phyloP scores from a whole-genome alignment of 2,113 vertebrate genomes.

The Salvelinus namaycush region DNA sequence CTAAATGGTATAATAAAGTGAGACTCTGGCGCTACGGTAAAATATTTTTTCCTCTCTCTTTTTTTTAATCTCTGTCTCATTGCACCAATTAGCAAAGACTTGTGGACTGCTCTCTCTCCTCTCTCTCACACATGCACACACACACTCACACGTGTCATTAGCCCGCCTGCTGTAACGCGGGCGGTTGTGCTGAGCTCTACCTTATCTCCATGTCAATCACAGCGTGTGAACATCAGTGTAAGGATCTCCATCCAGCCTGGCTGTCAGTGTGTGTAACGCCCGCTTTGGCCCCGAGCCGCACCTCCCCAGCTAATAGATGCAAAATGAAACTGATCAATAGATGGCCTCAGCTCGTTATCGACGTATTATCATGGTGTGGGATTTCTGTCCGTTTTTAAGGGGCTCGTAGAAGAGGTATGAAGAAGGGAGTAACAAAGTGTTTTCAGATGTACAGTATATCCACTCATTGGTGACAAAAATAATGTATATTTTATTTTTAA shows the following conservation, averaged over 20 bases:
- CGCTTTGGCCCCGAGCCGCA: conserved; percentile 68
- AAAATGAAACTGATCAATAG: conserved; percentile 79
- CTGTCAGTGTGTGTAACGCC: conserved; percentile 68
- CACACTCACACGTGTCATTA: conserved; percentile 65
- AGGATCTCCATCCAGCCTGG: conserved; percentile 76
- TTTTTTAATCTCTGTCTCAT: conserved; percentile 65
- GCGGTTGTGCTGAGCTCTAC: conserved; percentile 58
- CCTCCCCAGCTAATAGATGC: conserved; percentile 77
- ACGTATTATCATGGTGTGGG: conserved; percentile 71
- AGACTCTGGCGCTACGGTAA: background rate
- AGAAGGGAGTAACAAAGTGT: conserved; percentile 22
- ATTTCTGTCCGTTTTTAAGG: conserved; percentile 63
- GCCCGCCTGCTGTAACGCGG: conserved; percentile 70
- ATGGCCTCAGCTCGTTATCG: conserved; percentile 77
- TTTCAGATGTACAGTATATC: background rate
- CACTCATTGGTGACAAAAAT: too few relatives aligned
- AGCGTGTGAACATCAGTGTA: conserved; percentile 73
- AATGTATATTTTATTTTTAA: too few relatives aligned
- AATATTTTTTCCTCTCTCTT: conserved; percentile 24
- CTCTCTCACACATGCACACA: conserved; percentile 1
- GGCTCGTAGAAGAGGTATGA: conserved; percentile 47
- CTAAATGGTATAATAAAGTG: conserved; percentile 58
- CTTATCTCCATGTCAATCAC: conserved; percentile 77
- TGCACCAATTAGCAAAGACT: conserved; percentile 72
- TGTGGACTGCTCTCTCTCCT: conserved; percentile 58